phyloP scores from a whole-genome alignment of 1,140 invertebrate species.

The Neodiprion fabricii region DNA sequence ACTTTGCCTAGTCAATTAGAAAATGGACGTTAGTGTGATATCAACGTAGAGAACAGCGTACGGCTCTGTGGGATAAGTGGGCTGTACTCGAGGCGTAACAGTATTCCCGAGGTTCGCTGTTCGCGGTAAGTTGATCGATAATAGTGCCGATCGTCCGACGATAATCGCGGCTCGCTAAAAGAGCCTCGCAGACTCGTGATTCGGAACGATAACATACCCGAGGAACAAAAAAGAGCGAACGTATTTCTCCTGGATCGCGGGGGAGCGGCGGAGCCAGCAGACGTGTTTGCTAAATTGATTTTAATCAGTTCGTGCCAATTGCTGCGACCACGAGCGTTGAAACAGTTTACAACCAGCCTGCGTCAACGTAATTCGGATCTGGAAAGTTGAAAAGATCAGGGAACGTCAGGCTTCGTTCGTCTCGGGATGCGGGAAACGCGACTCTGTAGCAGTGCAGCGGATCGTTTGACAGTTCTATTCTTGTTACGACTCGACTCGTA shows the following conservation, averaged over 20 bases:
- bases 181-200: too few relatives aligned
- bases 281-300: neutral
- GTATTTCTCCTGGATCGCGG: too few relatives aligned
- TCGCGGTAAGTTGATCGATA: neutral
- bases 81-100: neutral
- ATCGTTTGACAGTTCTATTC: neutral
- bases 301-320: neutral
- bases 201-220: too few relatives aligned
- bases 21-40: neutral
- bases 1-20: neutral
- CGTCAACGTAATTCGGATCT: too few relatives aligned
- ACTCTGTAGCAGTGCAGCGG: neutral
- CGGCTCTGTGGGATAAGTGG: neutral
- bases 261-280: too few relatives aligned
- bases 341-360: too few relatives aligned
- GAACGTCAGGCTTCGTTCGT: neutral
- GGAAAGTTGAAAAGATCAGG: neutral
- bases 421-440: neutral
- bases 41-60: neutral
- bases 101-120: neutral
- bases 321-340: neutral
- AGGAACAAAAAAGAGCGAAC: too few relatives aligned
- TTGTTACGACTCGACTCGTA: neutral
- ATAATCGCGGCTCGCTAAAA: too few relatives aligned
- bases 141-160: too few relatives aligned